phyloP scores from a whole-genome alignment of 2,888 invertebrate species.

The Eristalinus sepulchralis region DNA sequence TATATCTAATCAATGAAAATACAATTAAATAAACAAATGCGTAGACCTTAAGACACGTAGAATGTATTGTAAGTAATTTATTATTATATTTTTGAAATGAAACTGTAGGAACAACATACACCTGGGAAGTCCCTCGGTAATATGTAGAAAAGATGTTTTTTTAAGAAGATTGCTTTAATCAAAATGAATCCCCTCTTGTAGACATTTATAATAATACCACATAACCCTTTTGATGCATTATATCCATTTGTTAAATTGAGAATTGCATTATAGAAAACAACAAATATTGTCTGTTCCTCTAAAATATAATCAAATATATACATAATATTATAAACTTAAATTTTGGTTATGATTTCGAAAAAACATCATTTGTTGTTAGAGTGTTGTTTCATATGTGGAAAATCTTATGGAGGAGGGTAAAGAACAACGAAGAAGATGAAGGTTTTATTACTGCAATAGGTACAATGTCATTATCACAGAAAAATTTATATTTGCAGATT shows the following conservation, averaged over 20 bases:
- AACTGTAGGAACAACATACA: conserved; percentile 35
- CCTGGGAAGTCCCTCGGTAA: conserved; percentile 47
- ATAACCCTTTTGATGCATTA: conserved; percentile 55
- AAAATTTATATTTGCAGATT: too few relatives aligned
- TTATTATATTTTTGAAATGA: conserved; percentile 60
- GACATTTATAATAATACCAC: conserved; percentile 54
- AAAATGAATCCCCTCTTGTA: conserved; percentile 43
- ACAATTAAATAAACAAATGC: conserved; percentile 21
- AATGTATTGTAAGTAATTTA: conserved; percentile 69
- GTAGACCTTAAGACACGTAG: conserved; percentile 52
- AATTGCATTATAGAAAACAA: conserved; percentile 52
- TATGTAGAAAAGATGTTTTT: conserved; percentile 52
- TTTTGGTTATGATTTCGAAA: background rate
- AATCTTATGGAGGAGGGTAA: background rate
- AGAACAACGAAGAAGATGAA: background rate
- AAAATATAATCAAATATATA: conserved; percentile 69
- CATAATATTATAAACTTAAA: background rate
- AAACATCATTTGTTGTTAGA: background rate
- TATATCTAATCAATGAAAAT: conserved; percentile 27
- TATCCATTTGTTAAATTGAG: conserved; percentile 59
- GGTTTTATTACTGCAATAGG: too few relatives aligned
- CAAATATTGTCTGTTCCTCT: conserved; percentile 69
- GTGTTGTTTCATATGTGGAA: background rate
- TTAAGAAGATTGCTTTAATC: conserved; percentile 64
- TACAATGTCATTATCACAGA: too few relatives aligned